Evolutionary conservation across 2,888 invertebrate genomes (phyloP).

Genomic region (Drosophila trichaetosa): DNA sequence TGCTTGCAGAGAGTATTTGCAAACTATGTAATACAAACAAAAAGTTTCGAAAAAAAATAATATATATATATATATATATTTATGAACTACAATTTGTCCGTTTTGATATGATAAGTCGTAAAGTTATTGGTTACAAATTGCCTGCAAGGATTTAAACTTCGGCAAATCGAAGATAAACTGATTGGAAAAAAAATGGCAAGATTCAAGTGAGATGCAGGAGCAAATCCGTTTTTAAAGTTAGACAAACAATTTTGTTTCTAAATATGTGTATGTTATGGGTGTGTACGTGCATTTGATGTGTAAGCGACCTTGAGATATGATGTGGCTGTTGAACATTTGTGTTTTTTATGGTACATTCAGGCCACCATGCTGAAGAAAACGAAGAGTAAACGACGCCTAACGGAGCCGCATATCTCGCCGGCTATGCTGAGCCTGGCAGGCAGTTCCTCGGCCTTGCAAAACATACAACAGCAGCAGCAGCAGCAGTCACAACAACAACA

Average conservation of each 20-base stretch:
- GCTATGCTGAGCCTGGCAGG: constrained; percentile 80
- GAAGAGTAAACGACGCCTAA: constrained; percentile 98
- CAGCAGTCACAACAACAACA: constrained; percentile 45
- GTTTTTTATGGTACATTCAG: constrained; percentile 86
- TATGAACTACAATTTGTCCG: background rate
- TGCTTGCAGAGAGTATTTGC: constrained; percentile 19
- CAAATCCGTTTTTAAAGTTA: constrained; percentile 9
- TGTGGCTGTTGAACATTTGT: constrained; percentile 71
- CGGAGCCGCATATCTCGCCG: constrained; percentile 90
- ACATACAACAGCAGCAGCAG: constrained; percentile 57
- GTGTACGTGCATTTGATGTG: constrained; percentile 31
- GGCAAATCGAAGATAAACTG: constrained; percentile 27
- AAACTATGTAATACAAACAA: background rate
- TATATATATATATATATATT: background rate
- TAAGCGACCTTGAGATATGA: constrained; percentile 40
- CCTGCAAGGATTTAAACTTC: constrained; percentile 10
- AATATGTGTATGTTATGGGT: constrained; percentile 31
- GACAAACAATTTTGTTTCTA: constrained; percentile 22
- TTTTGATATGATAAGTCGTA: background rate
- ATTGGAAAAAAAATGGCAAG: background rate
- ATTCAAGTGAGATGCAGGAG: background rate
- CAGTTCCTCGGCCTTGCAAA: constrained; percentile 69
- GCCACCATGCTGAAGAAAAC: constrained; percentile 99
- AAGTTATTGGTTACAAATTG: background rate
- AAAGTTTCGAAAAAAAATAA: background rate